Base-by-base conservation (phyloP, 1,140 invertebrate species). In the Drosophila subpulchrella region DNA sequence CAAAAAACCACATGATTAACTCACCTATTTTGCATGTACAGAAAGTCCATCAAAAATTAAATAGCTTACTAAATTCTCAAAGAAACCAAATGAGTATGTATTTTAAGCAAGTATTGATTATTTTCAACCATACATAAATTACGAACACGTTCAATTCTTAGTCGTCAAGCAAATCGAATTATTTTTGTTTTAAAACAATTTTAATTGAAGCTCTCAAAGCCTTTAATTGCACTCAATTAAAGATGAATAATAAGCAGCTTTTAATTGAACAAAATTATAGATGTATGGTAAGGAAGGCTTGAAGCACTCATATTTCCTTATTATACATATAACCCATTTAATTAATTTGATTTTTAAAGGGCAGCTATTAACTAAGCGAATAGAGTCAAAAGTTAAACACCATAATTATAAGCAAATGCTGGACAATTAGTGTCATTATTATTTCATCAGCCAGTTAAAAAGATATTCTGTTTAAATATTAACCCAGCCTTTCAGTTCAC, bases 361-460 rank as follows among this genome's bases (percentile, higher is more conserved):
- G 6, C 12, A 15, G 39, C 39, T 5, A 7, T 20, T 5, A 44
- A 17, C 17, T 11, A 4, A 8, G 17, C 42, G 15, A 20, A 44
- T 3, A 44, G 15, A 20, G 42, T 46, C 8, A 11, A 46, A 3
- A 20, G 3, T 46, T 7, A 11, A 11, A 32, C 32, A 48, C 4
- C 7, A 3, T 48, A 8, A 34, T 66, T 32, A 50, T 38, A 32
- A 20, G 27, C 17, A 41, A 34, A 24, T 41, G 13, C n/a, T 32
- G 6, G 24, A 24, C 63, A 66, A 62, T 62, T 66, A 66, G 57
- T 13, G 13, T 3, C 46, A 67, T 67, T 42, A 67, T 34, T 50
- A 34, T 63, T 65, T 8, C 36, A 63, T 2, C 8, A 50, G 44
- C 1, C 44, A 34, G 38, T 20, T 0, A 38, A 67, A 63, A 39